These are phyloP conservation scores for Atherinosoma microstoma DNA, from an alignment of 2,797 vertebrate genomes.

Conservation along the genomic window DNA sequence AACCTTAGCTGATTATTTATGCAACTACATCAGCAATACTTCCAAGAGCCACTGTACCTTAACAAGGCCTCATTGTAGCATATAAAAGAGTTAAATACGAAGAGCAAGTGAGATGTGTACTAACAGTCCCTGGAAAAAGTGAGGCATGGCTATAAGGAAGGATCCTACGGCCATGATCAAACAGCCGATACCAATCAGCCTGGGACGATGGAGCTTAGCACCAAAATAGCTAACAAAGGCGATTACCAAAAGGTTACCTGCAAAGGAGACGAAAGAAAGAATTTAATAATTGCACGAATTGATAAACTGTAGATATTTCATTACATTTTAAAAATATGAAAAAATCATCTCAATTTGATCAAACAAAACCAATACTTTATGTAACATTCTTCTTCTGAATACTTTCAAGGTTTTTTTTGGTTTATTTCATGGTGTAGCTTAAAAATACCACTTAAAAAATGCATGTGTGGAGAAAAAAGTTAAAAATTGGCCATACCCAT, in stretches of 20 bases:
- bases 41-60: neutral
- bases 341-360: too few species aligned
- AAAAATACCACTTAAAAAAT: too few species aligned
- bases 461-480: too few species aligned
- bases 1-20: too few species aligned
- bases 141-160: constrained; percentile 78
- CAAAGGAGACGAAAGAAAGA: neutral
- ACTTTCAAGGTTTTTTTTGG: neutral
- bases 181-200: constrained; percentile 82
- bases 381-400: neutral
- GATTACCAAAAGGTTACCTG: constrained; percentile 85
- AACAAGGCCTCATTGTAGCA: neutral
- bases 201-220: constrained; percentile 84
- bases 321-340: too few species aligned
- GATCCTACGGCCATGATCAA: constrained; percentile 79
- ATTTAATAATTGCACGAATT: neutral
- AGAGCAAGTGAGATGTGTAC: constrained; percentile 42
- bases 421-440: too few species aligned
- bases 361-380: too few species aligned
- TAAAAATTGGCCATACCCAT: constrained; percentile 82
- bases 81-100: neutral
- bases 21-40: neutral
- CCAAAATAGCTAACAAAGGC: constrained; percentile 88
- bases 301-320: too few species aligned
- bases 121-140: constrained; percentile 85